These are phyloP conservation scores for Scartelaos histophorus DNA, from an alignment of 2,113 vertebrate genomes.

Conservation along the genomic window DNA sequence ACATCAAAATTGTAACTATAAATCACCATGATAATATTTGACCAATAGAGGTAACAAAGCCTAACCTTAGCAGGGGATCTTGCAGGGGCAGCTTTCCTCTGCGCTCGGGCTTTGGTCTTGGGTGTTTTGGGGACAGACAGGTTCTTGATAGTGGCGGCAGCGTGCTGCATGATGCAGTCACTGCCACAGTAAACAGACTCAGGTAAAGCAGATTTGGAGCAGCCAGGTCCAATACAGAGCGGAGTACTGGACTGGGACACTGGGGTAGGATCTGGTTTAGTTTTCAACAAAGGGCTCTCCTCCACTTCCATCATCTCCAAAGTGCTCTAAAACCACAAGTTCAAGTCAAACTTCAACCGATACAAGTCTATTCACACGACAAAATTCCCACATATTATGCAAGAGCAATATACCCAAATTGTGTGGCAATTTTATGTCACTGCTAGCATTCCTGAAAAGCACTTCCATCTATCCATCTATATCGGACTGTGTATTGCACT, in stretches of 20 bases:
- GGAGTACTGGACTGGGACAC: constrained; percentile 71
- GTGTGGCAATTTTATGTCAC: too few species aligned
- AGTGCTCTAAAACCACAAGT: constrained; percentile 70
- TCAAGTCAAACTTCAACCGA: constrained; percentile 37
- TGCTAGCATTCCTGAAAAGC: too few species aligned
- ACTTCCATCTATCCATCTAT: too few species aligned
- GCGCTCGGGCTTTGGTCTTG: constrained; percentile 71
- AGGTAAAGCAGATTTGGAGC: constrained; percentile 81
- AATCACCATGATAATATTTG: too few species aligned
- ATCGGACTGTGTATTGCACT: too few species aligned
- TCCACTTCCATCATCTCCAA: constrained; percentile 15
- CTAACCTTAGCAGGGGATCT: constrained; percentile 81
- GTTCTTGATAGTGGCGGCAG: constrained; percentile 88
- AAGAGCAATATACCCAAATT: too few species aligned
- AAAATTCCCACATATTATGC: neutral
- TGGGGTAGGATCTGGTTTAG: constrained; percentile 42
- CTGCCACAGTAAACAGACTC: constrained; percentile 96
- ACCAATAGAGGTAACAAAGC: neutral
- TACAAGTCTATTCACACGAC: neutral
- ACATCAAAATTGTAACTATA: too few species aligned
- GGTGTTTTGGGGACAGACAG: constrained; percentile 82
- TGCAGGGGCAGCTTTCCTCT: constrained; percentile 70
- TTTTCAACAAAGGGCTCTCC: constrained; percentile 10
- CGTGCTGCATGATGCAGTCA: constrained; percentile 92
- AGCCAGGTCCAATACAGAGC: constrained; percentile 88